Evolutionary conservation across 2,113 vertebrate species (phyloP), one percentile per base, ranked within the genome.

Genomic region (Cromileptes altivelis): DNA sequence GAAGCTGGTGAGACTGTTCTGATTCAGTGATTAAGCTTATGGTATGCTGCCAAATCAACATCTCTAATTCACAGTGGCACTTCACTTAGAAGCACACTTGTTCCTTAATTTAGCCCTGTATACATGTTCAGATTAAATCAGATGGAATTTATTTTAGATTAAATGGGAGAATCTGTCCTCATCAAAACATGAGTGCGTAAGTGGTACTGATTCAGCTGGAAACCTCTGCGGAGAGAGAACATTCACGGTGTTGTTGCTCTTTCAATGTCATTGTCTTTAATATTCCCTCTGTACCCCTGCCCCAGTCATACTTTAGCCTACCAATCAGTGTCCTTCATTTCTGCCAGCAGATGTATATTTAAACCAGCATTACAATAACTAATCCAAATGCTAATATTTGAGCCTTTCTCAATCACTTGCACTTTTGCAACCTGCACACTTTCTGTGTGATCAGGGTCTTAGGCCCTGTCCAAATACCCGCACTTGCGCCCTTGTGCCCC

Each of bases 41-140:
- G 23, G 15, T 47, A 14, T 8, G 4, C 18, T 47, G 37, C 10
- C 33, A 56, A 19, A 70, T 63, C 57, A 52, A 18, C 79, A 30
- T 30, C 61, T 42, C 23, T 70, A 64, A 77, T 70, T 27, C 60
- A 17, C 68, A 70, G 30, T 50, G 55, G 52, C 37, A 4, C 56
- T 57, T 79, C 72, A 70, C 68, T 87, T 72, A 53, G 25, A 67
- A 15, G 62, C 40, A 58, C 52, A 33, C 42, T 53, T 72, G 72
- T 78, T 73, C 55, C 25, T 63, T 80, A 64, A 81, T 89, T 67
- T 53, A 37, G 13, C n/a, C 47, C 68, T 84, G 42, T 56, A 81
- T 86, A 75, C 27, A 89, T 81, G 57, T 55, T 49, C 37, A 78
- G 50, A 67, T 86, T 65, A 37, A n/a, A 7, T 67, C 30, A 3